Evolutionary conservation across 2,113 vertebrate species (phyloP).

Genomic region (Ciconia boyciana): DNA sequence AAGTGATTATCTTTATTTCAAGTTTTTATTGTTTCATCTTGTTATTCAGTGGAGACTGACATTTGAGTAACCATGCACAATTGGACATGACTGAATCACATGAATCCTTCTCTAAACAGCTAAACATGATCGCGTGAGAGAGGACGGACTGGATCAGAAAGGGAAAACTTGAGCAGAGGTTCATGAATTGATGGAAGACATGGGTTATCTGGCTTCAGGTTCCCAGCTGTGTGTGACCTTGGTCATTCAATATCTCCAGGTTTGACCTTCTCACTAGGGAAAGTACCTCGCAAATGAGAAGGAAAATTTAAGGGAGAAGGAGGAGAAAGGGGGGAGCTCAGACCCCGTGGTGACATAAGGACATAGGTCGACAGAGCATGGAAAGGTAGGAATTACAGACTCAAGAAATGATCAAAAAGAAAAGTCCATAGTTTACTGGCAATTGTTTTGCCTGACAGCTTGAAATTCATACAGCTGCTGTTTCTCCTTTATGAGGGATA

Average conservation of each 20-base stretch:
- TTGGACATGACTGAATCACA: background rate
- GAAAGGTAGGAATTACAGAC: background rate
- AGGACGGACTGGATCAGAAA: background rate
- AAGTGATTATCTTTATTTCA: background rate
- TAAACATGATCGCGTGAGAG: fast-evolving
- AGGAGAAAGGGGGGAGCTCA: background rate
- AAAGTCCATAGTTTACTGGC: background rate
- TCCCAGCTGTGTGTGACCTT: background rate
- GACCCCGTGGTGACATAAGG: background rate
- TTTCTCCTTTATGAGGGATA: background rate
- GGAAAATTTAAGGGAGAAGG: background rate
- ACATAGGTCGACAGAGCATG: background rate
- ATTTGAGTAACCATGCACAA: background rate
- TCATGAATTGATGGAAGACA: background rate
- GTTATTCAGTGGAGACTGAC: background rate
- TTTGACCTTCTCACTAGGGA: background rate
- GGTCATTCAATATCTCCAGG: background rate
- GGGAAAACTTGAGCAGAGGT: background rate
- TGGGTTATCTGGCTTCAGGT: background rate
- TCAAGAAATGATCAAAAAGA: background rate
- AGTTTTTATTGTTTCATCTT: background rate
- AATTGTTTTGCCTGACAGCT: background rate
- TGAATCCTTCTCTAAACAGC: background rate
- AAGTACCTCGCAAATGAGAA: background rate
- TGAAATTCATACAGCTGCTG: background rate